Evolutionary conservation across 2,797 vertebrate species (phyloP).

Genomic region (Atherinosoma microstoma): DNA sequence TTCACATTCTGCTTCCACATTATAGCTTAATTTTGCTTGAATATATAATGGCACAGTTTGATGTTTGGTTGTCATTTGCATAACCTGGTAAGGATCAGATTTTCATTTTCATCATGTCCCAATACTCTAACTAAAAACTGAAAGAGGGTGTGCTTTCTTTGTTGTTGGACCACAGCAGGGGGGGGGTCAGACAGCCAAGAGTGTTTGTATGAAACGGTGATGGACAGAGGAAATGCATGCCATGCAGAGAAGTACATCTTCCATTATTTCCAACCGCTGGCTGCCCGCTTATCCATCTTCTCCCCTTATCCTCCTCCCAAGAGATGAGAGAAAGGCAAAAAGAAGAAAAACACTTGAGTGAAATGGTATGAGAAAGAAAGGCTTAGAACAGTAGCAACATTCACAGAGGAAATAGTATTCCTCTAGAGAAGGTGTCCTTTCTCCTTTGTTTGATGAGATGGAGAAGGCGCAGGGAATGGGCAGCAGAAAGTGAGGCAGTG

Average conservation of each 20-base stretch:
- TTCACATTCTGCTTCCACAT: too few species aligned
- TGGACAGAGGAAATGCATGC: constrained; percentile 17
- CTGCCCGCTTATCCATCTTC: constrained; percentile 31
- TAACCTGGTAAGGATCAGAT: neutral
- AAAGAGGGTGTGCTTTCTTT: neutral
- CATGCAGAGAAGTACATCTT: constrained; percentile 14
- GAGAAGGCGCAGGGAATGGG: constrained; percentile 30
- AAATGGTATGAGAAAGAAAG: constrained; percentile 72
- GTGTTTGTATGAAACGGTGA: constrained; percentile 38
- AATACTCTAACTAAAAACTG: neutral
- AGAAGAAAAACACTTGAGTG: constrained; percentile 62
- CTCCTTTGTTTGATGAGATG: constrained; percentile 58
- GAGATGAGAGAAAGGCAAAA: constrained; percentile 43
- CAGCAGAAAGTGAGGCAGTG: constrained; percentile 38
- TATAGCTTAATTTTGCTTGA: too few species aligned
- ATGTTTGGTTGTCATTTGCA: too few species aligned
- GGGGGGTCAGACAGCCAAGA: constrained; percentile 46
- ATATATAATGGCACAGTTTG: too few species aligned
- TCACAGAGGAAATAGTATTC: constrained; percentile 67
- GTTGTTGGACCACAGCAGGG: neutral
- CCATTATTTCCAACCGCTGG: constrained; percentile 20
- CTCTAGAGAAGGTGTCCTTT: constrained; percentile 40
- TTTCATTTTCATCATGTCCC: neutral
- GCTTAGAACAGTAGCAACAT: constrained; percentile 57
- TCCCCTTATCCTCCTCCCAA: constrained; percentile 28